Percentiles rank a stretch among this genome's conserved stretches.
These are phyloP conservation scores for Eidolon dupreanum DNA, from an alignment of 2,797 vertebrate genomes.

Conservation along the genomic window DNA sequence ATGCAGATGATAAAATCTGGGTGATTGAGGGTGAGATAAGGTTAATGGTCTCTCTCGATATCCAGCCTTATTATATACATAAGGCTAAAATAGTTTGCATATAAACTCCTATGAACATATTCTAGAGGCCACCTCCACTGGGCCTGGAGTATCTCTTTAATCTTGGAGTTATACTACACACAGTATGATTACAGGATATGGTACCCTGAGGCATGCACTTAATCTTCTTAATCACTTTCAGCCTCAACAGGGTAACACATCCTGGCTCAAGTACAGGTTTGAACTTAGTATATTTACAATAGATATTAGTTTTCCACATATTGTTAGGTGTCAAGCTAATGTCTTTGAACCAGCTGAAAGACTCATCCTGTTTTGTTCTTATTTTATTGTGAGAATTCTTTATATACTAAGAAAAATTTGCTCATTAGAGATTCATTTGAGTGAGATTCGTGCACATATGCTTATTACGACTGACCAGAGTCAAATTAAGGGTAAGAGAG, in stretches of 20 bases:
- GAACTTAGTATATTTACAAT: not conserved
- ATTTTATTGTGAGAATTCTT: not conserved
- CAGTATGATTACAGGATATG: not conserved
- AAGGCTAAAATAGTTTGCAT: not conserved
- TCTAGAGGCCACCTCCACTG: not conserved
- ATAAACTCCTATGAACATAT: not conserved
- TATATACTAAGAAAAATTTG: not conserved
- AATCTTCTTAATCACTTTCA: not conserved
- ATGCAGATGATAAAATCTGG: not conserved
- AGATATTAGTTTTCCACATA: not conserved
- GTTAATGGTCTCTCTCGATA: not conserved
- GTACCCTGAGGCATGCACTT: not conserved
- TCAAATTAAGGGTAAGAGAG: not conserved
- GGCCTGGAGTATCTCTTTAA: not conserved
- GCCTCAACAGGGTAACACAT: not conserved
- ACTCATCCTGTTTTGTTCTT: not conserved
- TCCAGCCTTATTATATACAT: not conserved
- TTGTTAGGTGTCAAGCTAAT: not conserved
- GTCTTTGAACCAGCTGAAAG: not conserved
- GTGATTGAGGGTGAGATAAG: not conserved
- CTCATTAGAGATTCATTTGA: not conserved
- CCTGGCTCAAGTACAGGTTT: not conserved
- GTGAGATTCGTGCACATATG: not conserved
- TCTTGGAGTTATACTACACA: not conserved
- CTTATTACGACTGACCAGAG: not conserved